These are phyloP conservation scores for Melanogrammus aeglefinus DNA, from an alignment of 2,797 vertebrate species.

Conservation along the genomic window DNA sequence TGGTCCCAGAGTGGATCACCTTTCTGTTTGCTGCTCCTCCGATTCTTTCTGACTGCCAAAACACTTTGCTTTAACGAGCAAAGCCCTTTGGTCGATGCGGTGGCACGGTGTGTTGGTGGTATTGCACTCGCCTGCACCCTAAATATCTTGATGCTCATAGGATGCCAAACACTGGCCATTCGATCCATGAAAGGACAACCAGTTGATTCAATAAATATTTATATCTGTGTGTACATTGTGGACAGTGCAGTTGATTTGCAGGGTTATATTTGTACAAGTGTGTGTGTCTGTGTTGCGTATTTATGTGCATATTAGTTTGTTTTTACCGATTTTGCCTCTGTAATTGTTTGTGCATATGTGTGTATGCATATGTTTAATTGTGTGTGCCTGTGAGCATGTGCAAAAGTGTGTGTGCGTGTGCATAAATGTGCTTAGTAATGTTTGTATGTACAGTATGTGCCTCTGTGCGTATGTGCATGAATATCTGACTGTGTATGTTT, in stretches of 20 bases:
- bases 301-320: not conserved
- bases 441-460: slow-evolving; percentile 2
- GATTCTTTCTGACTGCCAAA: not conserved
- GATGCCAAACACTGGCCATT: not conserved
- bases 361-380: not conserved
- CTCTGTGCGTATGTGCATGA: not conserved
- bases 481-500: not conserved
- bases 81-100: not conserved
- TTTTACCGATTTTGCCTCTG: not conserved
- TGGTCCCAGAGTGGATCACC: not conserved
- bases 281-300: not conserved
- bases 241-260: not conserved
- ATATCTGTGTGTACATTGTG: not conserved
- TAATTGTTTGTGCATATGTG: not conserved
- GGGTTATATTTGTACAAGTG: not conserved
- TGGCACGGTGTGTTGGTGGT: not conserved
- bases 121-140: not conserved
- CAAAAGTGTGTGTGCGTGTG: not conserved
- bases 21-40: not conserved
- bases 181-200: not conserved
- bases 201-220: not conserved
- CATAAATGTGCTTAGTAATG: not conserved
- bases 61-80: not conserved
- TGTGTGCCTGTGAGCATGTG: not conserved
- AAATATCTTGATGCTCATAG: not conserved